Conservation (phyloP, 2,113 vertebrate species). For the Entelurus aequoreus region DNA sequence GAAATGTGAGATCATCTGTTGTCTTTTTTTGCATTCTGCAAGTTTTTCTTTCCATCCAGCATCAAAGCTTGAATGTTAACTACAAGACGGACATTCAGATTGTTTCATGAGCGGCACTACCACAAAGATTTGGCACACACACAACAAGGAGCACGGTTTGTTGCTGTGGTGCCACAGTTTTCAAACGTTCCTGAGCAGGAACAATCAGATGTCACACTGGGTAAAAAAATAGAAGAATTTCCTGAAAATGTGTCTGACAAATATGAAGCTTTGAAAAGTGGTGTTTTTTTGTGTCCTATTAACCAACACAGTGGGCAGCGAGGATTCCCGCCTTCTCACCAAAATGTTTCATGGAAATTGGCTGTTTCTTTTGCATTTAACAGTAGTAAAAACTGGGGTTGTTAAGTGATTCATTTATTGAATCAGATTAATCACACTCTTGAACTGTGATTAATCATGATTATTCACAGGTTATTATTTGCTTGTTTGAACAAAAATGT, state of each 20-base stretch:
- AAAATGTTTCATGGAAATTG: too few relatives aligned
- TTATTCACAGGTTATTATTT: too few relatives aligned
- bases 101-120: neutral
- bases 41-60: conserved; percentile 5
- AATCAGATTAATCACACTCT: too few relatives aligned
- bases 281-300: conserved; percentile 8
- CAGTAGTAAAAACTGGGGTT: too few relatives aligned
- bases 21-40: conserved; percentile 5
- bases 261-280: conserved; percentile 8
- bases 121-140: neutral
- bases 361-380: too few relatives aligned
- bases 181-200: neutral
- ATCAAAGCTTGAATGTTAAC: conserved; percentile 27
- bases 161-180: conserved; percentile 16
- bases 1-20: conserved; percentile 31
- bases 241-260: conserved; percentile 1
- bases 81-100: neutral
- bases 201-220: neutral
- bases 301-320: neutral
- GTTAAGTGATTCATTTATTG: too few relatives aligned
- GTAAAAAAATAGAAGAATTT: conserved; percentile 19
- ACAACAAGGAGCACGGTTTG: neutral
- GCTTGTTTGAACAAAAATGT: too few relatives aligned
- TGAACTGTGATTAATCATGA: too few relatives aligned
- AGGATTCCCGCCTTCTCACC: too few relatives aligned